Evolutionary conservation across 2,888 invertebrate species (phyloP).

Genomic region (Mamestra brassicae): DNA sequence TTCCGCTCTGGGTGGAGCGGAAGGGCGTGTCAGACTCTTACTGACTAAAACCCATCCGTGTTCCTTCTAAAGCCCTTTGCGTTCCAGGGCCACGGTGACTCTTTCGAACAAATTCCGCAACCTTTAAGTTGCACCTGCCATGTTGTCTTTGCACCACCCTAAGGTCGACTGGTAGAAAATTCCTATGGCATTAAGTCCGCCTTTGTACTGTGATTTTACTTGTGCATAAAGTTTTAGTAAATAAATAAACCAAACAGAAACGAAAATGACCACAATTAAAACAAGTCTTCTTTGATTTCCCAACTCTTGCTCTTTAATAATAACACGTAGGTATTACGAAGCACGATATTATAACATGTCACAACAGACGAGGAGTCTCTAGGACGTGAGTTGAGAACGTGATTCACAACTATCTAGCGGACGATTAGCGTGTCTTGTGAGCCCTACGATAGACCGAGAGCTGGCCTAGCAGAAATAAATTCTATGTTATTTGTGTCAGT

Average conservation of each 20-base stretch:
- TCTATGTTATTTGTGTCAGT: conserved; percentile 15
- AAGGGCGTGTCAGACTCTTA: too few species aligned
- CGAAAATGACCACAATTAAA: not conserved
- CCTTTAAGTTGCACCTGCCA: too few species aligned
- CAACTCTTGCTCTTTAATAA: conserved; percentile 31
- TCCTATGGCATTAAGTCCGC: too few species aligned
- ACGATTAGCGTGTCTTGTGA: conserved; percentile 65
- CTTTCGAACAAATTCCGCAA: too few species aligned
- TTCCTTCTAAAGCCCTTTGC: too few species aligned
- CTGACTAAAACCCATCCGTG: too few species aligned
- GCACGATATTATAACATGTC: conserved; percentile 69
- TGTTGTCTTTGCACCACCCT: too few species aligned
- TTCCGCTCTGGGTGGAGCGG: too few species aligned
- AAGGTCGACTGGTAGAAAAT: too few species aligned
- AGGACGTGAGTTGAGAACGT: conserved; percentile 75
- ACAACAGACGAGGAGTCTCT: conserved; percentile 69
- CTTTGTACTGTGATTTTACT: too few species aligned
- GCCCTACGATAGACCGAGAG: conserved; percentile 56
- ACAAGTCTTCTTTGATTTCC: conserved; percentile 25
- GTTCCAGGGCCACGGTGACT: too few species aligned
- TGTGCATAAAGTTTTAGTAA: too few species aligned
- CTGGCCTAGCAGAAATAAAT: conserved; percentile 26
- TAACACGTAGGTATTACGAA: conserved; percentile 27
- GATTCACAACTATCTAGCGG: conserved; percentile 68
- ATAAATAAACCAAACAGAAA: not conserved